A percentile compares a stretch with the other conserved stretches of the same genome.
These are phyloP conservation scores for Scrobipalpa costella DNA, from an alignment of 2,888 invertebrate genomes.

Conservation along the genomic window DNA sequence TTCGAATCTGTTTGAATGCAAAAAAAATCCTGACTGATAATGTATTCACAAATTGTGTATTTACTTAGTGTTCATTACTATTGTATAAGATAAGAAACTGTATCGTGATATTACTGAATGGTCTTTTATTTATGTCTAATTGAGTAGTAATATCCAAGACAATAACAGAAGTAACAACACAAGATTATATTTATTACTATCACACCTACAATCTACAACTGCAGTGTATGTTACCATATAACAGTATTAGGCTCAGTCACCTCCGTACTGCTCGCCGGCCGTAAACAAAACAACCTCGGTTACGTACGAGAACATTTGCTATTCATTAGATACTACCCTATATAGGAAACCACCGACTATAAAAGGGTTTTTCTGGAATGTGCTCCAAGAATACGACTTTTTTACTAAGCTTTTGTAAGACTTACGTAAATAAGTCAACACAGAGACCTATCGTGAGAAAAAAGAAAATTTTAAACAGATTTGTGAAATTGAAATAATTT, in stretches of 20 bases:
- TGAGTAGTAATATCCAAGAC: too few relatives aligned
- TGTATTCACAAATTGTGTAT: too few relatives aligned
- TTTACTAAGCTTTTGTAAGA: slow-evolving; percentile 51
- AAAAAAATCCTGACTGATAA: too few relatives aligned
- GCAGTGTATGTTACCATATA: slow-evolving; percentile 27
- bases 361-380: slow-evolving; percentile 57
- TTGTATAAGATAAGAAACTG: too few relatives aligned
- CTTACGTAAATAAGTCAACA: slow-evolving; percentile 54
- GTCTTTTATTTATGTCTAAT: too few relatives aligned
- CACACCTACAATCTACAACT: neutral
- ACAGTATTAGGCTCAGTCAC: slow-evolving; percentile 44
- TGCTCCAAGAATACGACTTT: slow-evolving; percentile 47
- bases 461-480: slow-evolving; percentile 4
- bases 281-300: slow-evolving; percentile 55
- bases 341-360: slow-evolving; percentile 60
- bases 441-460: slow-evolving; percentile 12
- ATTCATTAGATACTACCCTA: slow-evolving; percentile 70
- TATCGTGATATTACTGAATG: too few relatives aligned
- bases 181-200: neutral
- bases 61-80: too few relatives aligned
- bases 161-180: neutral
- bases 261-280: slow-evolving; percentile 43
- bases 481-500: slow-evolving; percentile 15
- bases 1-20: too few relatives aligned
- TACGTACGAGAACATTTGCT: slow-evolving; percentile 63